phyloP scores from a whole-genome alignment of 2,888 invertebrate genomes.

The Uropetala carovei region DNA sequence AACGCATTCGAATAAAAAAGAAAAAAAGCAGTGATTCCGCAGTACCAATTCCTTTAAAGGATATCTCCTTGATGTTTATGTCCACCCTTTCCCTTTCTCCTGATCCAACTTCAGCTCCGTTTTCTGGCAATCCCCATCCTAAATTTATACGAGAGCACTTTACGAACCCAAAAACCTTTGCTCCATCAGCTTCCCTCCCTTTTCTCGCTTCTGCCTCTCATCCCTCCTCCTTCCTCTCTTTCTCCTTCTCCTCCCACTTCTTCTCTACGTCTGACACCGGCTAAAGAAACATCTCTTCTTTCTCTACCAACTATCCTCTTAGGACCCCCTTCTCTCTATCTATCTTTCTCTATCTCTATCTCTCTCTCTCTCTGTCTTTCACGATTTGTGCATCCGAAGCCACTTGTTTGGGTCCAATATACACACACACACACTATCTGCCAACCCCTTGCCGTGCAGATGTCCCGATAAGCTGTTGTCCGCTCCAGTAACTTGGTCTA shows the following conservation, averaged over 20 bases:
- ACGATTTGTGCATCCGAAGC: neutral
- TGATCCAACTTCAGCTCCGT: neutral
- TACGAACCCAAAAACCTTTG: slow-evolving; percentile 21
- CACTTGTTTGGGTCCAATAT: neutral
- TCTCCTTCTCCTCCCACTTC: neutral
- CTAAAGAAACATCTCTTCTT: neutral
- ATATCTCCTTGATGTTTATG: slow-evolving; percentile 13
- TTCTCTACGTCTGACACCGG: too few species aligned
- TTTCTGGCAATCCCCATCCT: neutral
- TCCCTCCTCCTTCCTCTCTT: neutral
- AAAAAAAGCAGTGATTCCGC: neutral
- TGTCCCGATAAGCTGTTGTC: neutral
- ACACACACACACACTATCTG: neutral
- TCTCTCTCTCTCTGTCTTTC: neutral
- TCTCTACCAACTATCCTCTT: neutral
- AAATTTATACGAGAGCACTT: slow-evolving; percentile 35
- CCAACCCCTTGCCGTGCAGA: neutral
- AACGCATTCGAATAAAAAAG: slow-evolving; percentile 10
- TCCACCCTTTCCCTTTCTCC: neutral
- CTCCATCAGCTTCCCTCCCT: neutral
- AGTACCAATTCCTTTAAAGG: neutral
- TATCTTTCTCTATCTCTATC: neutral
- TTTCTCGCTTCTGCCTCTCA: neutral
- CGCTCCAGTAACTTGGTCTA: neutral
- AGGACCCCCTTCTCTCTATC: neutral